These are phyloP conservation scores for Pangasianodon hypophthalmus DNA, from an alignment of 2,113 vertebrate genomes.

Conservation along the genomic window DNA sequence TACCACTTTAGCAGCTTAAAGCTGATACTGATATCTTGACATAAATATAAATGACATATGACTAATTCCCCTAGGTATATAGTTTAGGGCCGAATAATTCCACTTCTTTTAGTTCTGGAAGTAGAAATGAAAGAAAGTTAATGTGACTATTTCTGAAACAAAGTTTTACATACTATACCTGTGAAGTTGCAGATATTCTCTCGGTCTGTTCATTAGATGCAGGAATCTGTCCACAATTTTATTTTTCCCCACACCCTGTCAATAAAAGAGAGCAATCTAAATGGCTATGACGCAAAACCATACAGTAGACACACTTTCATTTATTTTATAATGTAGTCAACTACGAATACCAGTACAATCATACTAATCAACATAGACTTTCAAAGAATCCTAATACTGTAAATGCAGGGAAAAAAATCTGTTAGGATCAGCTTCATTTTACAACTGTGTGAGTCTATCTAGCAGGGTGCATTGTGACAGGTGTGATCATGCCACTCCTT, in stretches of 20 bases:
- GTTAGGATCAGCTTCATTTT: not conserved
- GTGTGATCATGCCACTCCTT: slow-evolving; percentile 31
- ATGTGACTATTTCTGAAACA: not conserved
- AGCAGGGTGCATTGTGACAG: slow-evolving; percentile 29
- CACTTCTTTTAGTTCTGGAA: not conserved
- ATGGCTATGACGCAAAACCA: too few relatives aligned
- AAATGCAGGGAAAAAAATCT: not conserved
- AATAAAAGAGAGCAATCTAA: not conserved
- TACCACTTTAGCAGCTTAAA: slow-evolving; percentile 5
- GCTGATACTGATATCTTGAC: not conserved
- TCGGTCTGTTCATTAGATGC: slow-evolving; percentile 91
- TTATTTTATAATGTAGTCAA: not conserved
- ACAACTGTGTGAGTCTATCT: slow-evolving; percentile 17
- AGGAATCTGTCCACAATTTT: slow-evolving; percentile 96
- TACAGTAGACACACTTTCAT: not conserved
- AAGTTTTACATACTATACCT: slow-evolving; percentile 76
- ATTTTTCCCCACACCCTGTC: slow-evolving; percentile 95
- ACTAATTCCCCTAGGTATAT: not conserved
- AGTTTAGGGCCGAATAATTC: not conserved
- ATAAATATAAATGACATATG: not conserved
- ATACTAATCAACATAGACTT: not conserved
- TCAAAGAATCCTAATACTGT: not conserved
- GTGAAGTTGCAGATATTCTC: slow-evolving; percentile 96
- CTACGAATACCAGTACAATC: not conserved
- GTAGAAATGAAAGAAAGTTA: not conserved